These are phyloP conservation scores for Podocnemis expansa DNA, from an alignment of 2,113 vertebrate species.

Conservation along the genomic window DNA sequence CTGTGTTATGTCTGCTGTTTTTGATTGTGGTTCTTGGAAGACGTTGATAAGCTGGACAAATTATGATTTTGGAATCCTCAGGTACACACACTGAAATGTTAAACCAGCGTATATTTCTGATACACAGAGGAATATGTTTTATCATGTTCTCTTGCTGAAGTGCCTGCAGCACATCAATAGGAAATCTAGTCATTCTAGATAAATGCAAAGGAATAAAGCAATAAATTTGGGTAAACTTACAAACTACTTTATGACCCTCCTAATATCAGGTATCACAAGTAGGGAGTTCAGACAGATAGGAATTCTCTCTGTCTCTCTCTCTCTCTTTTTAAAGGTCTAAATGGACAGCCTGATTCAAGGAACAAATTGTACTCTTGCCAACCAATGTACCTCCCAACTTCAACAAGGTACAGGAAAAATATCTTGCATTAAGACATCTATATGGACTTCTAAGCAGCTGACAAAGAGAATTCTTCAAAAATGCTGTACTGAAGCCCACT, in stretches of 20 bases:
- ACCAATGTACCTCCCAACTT: background rate
- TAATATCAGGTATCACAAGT: conserved; percentile 2
- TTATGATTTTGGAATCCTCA: conserved; percentile 5
- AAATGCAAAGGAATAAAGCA: background rate
- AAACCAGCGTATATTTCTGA: conserved; percentile 9
- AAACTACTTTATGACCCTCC: background rate
- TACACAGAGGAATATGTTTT: background rate
- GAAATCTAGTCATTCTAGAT: conserved; percentile 7
- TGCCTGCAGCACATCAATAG: background rate
- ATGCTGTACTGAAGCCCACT: background rate
- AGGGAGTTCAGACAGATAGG: background rate
- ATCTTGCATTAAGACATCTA: background rate
- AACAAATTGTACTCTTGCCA: background rate
- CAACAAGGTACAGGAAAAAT: background rate
- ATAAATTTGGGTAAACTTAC: background rate
- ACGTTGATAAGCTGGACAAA: background rate
- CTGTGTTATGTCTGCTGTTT: background rate
- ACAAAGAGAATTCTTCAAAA: background rate
- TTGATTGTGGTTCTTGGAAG: background rate
- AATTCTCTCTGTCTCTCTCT: background rate
- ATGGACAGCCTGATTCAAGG: background rate
- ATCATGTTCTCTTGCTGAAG: background rate
- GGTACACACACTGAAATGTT: background rate
- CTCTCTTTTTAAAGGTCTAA: background rate
- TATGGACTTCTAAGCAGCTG: background rate